Percentiles rank a stretch among this genome's conserved stretches.
These are phyloP conservation scores for Lerista edwardsae DNA, from an alignment of 2,797 vertebrate genomes.

Conservation along the genomic window DNA sequence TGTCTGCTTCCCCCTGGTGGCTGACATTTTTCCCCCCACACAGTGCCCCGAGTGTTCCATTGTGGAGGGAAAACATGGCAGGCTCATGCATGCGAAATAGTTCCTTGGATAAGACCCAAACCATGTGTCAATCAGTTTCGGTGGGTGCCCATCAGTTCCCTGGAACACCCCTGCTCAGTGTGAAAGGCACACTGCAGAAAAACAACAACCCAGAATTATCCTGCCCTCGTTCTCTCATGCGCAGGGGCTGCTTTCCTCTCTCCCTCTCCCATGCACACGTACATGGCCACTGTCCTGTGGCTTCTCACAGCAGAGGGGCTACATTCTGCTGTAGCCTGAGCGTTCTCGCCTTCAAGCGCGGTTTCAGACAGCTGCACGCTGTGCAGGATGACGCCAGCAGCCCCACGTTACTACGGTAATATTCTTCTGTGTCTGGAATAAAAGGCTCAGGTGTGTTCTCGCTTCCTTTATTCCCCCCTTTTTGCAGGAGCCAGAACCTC, in stretches of 20 bases:
- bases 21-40: too few species aligned
- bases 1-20: too few species aligned
- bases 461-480: not conserved
- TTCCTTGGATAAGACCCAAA: not conserved
- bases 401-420: not conserved
- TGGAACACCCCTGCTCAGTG: not conserved
- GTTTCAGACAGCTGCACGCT: not conserved
- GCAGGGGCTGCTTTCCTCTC: not conserved
- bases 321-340: not conserved
- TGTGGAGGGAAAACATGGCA: too few species aligned
- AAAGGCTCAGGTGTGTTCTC: not conserved
- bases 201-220: not conserved
- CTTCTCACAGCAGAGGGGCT: not conserved
- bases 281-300: not conserved
- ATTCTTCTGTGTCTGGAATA: constrained; percentile 7
- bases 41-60: too few species aligned
- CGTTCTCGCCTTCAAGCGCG: not conserved
- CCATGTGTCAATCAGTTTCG: too few species aligned
- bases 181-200: not conserved
- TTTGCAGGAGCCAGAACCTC: not conserved
- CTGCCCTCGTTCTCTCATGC: not conserved
- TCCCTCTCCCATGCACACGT: not conserved
- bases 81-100: too few species aligned
- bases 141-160: too few species aligned
- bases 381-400: not conserved